Conservation (phyloP, 2,113 vertebrate species). For the Sinocyclocheilus anophthalmus region DNA sequence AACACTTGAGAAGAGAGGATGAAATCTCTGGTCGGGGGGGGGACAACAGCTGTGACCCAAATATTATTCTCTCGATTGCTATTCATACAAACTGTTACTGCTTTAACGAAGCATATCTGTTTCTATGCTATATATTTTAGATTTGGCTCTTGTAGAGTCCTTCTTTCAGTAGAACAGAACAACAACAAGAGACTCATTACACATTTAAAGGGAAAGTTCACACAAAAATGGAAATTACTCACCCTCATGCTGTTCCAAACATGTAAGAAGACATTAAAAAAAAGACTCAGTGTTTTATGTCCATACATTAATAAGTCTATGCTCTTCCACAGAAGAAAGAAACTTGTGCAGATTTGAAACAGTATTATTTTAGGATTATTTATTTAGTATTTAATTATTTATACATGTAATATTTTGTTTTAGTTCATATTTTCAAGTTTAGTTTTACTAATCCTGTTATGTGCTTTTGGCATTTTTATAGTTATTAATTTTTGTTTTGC, state of each 20-base stretch:
- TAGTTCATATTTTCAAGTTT: background rate
- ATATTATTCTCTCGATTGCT: slow-evolving; percentile 20
- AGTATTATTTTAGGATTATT: background rate
- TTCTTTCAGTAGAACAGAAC: background rate
- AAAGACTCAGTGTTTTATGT: background rate
- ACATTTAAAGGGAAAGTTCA: background rate
- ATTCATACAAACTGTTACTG: slow-evolving; percentile 2
- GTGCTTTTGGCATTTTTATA: too few species aligned
- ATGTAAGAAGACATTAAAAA: background rate
- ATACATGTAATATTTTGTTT: background rate
- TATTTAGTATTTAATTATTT: background rate
- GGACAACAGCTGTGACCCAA: slow-evolving; percentile 39
- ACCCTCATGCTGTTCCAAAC: background rate
- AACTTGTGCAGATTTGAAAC: too few species aligned
- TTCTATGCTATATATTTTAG: background rate
- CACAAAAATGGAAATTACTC: background rate
- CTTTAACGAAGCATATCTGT: background rate
- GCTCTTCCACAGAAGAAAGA: background rate
- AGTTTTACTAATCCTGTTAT: background rate
- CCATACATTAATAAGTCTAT: background rate
- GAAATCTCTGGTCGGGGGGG: background rate
- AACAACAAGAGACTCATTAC: background rate
- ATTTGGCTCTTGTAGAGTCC: background rate
- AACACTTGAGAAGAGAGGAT: slow-evolving; percentile 45
- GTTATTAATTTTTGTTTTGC: background rate